Conservation (phyloP, 2,888 invertebrate species). For the Xanthorhoe designata region DNA sequence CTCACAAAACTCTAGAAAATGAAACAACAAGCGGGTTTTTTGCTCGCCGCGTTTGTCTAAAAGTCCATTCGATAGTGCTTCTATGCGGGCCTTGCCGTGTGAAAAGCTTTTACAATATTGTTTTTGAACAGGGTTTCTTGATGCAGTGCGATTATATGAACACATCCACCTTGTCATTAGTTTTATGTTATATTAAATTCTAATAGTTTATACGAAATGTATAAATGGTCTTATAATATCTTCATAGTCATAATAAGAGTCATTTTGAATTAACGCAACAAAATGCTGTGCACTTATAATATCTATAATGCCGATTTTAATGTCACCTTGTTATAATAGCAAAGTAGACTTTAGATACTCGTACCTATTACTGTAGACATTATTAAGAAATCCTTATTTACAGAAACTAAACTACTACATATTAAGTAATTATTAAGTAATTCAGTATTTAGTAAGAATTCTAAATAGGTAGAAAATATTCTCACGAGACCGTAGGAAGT, state of each 20-base stretch:
- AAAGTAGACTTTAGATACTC: background rate
- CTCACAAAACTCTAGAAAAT: slow-evolving; percentile 66
- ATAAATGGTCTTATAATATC: too few relatives aligned
- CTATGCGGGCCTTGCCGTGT: slow-evolving; percentile 47
- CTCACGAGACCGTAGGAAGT: slow-evolving; percentile 29
- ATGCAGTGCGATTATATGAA: slow-evolving; percentile 43
- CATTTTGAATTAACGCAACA: too few relatives aligned
- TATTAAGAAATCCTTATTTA: too few relatives aligned
- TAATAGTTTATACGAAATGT: too few relatives aligned
- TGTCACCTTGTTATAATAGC: too few relatives aligned
- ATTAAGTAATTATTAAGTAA: too few relatives aligned
- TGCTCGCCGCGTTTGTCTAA: slow-evolving; percentile 63
- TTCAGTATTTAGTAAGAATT: slow-evolving; percentile 1
- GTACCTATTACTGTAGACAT: background rate
- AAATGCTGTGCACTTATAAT: too few relatives aligned
- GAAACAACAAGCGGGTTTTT: slow-evolving; percentile 68
- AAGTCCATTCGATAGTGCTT: slow-evolving; percentile 43
- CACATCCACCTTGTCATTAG: background rate
- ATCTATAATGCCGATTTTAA: too few relatives aligned
- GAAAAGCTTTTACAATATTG: slow-evolving; percentile 68
- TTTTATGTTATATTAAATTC: too few relatives aligned
- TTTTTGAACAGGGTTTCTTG: slow-evolving; percentile 45
- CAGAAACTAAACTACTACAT: too few relatives aligned
- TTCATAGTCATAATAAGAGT: too few relatives aligned
- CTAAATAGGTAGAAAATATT: slow-evolving; percentile 14